These are phyloP conservation scores for Brachyrhaphis roseni DNA, from an alignment of 2,797 vertebrate species.

Conservation along the genomic window DNA sequence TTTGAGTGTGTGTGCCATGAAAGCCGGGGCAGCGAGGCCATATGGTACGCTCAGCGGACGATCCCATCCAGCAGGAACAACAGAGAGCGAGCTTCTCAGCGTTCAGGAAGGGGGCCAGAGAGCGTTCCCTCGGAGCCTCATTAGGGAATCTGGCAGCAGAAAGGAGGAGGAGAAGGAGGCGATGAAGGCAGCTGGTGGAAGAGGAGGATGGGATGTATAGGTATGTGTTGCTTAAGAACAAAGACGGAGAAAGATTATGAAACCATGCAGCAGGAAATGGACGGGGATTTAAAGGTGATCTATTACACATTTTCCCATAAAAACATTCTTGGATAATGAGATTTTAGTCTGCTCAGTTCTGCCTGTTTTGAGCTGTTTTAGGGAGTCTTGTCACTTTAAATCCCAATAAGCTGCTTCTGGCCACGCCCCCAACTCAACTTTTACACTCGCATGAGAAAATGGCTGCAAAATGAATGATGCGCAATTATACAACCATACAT, in stretches of 20 bases:
- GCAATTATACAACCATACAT: too few relatives aligned
- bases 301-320: too few relatives aligned
- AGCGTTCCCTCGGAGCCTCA: constrained; percentile 75
- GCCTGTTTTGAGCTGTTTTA: too few relatives aligned
- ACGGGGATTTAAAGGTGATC: constrained; percentile 9
- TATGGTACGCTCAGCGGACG: constrained; percentile 56
- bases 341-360: too few relatives aligned
- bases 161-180: constrained; percentile 51
- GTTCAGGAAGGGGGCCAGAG: constrained; percentile 52
- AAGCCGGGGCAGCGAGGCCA: constrained; percentile 46
- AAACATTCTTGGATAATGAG: too few relatives aligned
- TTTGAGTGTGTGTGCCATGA: constrained; percentile 14
- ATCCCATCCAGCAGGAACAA: constrained; percentile 59
- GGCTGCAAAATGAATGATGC: too few relatives aligned
- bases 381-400: too few relatives aligned
- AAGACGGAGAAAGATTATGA: constrained; percentile 32
- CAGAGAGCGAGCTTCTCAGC: constrained; percentile 54
- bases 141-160: constrained; percentile 67
- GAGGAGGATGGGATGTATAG: constrained; percentile 44
- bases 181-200: constrained; percentile 56
- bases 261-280: constrained; percentile 28
- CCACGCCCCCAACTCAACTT: too few relatives aligned
- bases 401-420: too few relatives aligned
- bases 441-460: too few relatives aligned
- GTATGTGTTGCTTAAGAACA: constrained; percentile 45